Conservation (phyloP, 2,113 vertebrate genomes). For the Eolophus roseicapilla region DNA sequence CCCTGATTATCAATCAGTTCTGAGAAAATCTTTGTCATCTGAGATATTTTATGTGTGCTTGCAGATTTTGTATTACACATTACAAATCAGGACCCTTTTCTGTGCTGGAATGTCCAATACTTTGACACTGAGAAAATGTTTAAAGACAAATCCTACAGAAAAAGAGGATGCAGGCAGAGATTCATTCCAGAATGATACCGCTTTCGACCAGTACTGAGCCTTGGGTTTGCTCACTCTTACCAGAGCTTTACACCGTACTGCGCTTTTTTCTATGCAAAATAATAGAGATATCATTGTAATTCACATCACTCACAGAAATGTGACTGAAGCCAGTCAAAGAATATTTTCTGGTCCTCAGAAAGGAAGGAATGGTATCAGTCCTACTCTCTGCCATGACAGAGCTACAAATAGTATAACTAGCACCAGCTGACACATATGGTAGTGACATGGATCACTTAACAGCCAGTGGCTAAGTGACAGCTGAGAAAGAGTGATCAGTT, state of each 20-base stretch:
- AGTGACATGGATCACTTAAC: neutral
- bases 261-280: neutral
- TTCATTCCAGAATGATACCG: neutral
- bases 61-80: neutral
- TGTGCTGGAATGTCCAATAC: neutral
- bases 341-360: neutral
- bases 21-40: neutral
- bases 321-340: neutral
- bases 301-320: neutral
- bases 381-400: neutral
- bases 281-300: neutral
- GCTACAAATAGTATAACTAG: neutral
- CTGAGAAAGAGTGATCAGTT: neutral
- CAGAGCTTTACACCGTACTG: neutral
- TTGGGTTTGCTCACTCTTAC: neutral
- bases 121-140: neutral
- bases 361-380: neutral
- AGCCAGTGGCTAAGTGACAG: neutral
- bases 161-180: neutral
- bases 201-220: neutral
- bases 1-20: neutral
- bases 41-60: neutral
- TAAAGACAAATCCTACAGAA: neutral
- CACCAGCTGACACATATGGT: neutral
- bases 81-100: neutral